Conservation (phyloP, 2,888 invertebrate genomes). For the Merodon equestris region DNA sequence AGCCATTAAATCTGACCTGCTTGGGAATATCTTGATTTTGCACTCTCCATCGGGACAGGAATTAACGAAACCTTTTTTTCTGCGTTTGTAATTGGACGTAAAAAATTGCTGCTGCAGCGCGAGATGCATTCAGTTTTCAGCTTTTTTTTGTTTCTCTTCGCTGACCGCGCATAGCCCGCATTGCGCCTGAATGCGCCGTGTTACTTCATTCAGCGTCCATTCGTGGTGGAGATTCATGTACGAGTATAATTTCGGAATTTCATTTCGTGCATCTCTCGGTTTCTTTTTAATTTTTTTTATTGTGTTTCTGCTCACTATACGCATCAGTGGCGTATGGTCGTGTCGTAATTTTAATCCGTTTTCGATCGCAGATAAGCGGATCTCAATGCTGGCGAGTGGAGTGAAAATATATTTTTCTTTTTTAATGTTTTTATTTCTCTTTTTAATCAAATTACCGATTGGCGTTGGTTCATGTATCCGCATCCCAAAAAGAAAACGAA, state of each 20-base stretch:
- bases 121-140: slow-evolving; percentile 53
- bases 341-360: slow-evolving; percentile 68
- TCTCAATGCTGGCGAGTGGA: slow-evolving; percentile 14
- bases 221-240: slow-evolving; percentile 37
- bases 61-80: slow-evolving; percentile 66
- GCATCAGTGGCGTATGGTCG: slow-evolving; percentile 68
- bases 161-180: slow-evolving; percentile 13
- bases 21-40: slow-evolving; percentile 66
- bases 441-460: slow-evolving; percentile 54
- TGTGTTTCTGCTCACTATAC: slow-evolving; percentile 52
- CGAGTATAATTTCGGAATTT: slow-evolving; percentile 61
- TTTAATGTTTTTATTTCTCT: not conserved
- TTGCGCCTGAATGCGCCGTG: slow-evolving; percentile 47
- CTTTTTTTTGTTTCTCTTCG: not conserved
- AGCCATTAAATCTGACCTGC: slow-evolving; percentile 67
- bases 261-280: slow-evolving; percentile 53
- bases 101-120: slow-evolving; percentile 56
- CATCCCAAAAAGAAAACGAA: not conserved
- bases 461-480: slow-evolving; percentile 47
- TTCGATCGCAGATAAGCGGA: slow-evolving; percentile 63
- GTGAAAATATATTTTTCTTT: slow-evolving; percentile 26
- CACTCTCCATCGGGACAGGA: slow-evolving; percentile 44
- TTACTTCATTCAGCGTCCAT: slow-evolving; percentile 37
- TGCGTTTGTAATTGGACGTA: slow-evolving; percentile 67
- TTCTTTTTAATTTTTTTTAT: slow-evolving; percentile 6